Base-by-base conservation (phyloP, 2,113 vertebrate genomes). In the Zonotrichia leucophrys region DNA sequence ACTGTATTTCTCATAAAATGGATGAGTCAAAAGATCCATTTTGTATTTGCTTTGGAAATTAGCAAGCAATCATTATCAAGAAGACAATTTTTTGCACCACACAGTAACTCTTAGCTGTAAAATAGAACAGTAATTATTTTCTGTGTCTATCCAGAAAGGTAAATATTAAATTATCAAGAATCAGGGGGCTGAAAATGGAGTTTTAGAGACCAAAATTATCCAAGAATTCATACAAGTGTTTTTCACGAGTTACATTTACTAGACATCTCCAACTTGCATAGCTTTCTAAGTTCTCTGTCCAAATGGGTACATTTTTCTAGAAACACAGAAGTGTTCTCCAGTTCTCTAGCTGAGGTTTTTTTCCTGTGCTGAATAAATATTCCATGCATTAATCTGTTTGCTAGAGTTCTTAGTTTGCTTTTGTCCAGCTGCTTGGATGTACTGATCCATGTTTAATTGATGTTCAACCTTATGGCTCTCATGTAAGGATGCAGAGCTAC, bases 401-500 rank as follows among this genome's bases (percentile, higher is more conserved):
- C 15, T 47, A 41, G 15, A 46, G 59, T 39, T 27, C 30, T 17
- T 15, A 33, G 10, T 53, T 73, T 37, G 28, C 44, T 80, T 85
- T 87, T 55, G n/a, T 62, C 46, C 59, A 73, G 37, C 49, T 84
- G 47, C 42, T 76, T 41, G 25, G 25, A 62, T 87, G 37, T 47
- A 47, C 2, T 35, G 44, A 52, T 42, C 27, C 37, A 5, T 28
- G 21, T 68, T 68, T 33, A 80, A 44, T 3, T 47, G 39, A 13
- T 39, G 11, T 30, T 63, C 33, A n/a, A 50, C 47, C 12, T 44
- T 31, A 31, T 2, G 13, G 49, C 15, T 89, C 49, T 39, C 37
- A 42, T 0, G 0, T 42, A 52, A 74, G 83, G 81, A 12, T 1
- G 0, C 0, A 1, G 33, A 83, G 11, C 21, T 87, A 9, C 9